phyloP scores from a whole-genome alignment of 2,888 invertebrate genomes.

The Caenorhabditis doughertyi region DNA sequence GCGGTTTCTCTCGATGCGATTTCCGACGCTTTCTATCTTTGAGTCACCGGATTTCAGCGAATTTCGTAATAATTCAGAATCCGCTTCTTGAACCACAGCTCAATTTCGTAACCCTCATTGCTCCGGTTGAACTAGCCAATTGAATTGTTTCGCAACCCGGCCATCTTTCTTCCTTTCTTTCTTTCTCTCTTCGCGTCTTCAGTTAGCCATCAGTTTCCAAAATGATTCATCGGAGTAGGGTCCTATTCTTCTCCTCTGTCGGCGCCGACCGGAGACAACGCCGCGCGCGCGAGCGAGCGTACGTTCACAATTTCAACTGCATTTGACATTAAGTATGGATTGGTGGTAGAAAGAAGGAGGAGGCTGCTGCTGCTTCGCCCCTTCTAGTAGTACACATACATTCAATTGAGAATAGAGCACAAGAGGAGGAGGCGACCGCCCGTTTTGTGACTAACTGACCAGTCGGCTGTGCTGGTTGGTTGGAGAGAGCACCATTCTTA shows the following conservation, averaged over 20 bases:
- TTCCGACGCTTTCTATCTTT: no score
- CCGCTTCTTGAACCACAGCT: no score
- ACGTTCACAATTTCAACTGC: constrained; percentile 12
- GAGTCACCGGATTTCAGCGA: neutral
- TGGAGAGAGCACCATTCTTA: neutral
- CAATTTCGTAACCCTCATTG: neutral
- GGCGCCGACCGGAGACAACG: neutral
- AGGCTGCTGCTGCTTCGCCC: no score
- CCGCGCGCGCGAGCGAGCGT: no score
- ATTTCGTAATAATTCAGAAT: neutral
- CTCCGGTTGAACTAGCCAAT: neutral
- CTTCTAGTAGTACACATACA: constrained; percentile 43
- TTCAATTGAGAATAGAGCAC: no score
- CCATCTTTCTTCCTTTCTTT: neutral
- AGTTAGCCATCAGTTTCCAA: constrained; percentile 1
- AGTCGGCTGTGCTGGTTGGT: neutral
- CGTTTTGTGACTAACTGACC: constrained; percentile 44
- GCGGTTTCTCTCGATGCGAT: no score
- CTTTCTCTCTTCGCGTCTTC: constrained; percentile 4
- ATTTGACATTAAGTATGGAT: constrained; percentile 59
- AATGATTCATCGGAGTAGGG: constrained; percentile 30
- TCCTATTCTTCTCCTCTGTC: neutral
- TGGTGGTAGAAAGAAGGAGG: no score
- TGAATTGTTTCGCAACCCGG: constrained; percentile 23
- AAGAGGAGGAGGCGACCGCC: neutral